These are phyloP conservation scores for Heteronetta atricapilla DNA, from an alignment of 2,113 vertebrate genomes.

Conservation along the genomic window DNA sequence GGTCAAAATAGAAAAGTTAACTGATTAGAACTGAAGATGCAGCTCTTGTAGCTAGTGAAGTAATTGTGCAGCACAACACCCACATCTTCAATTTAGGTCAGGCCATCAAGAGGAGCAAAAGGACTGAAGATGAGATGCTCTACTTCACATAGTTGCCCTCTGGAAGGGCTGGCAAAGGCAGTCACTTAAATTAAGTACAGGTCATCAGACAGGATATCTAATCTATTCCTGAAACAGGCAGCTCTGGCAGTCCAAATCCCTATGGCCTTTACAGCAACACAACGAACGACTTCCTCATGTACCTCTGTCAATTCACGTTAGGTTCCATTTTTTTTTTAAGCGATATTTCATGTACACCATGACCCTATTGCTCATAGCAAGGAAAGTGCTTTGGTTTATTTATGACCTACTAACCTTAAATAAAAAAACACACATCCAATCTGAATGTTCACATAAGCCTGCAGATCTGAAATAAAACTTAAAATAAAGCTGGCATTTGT, in stretches of 20 bases:
- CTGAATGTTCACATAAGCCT: slow-evolving; percentile 53
- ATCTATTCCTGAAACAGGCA: slow-evolving; percentile 77
- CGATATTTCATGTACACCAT: slow-evolving; percentile 57
- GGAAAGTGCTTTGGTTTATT: slow-evolving; percentile 79
- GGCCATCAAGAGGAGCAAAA: slow-evolving; percentile 73
- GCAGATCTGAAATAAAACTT: slow-evolving; percentile 53
- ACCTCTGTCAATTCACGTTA: slow-evolving; percentile 84
- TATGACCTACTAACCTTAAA: slow-evolving; percentile 79
- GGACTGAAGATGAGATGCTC: slow-evolving; percentile 75
- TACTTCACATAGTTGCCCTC: slow-evolving; percentile 83
- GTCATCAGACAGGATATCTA: slow-evolving; percentile 80
- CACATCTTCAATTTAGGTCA: slow-evolving; percentile 85
- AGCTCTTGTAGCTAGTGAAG: background rate
- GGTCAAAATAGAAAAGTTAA: background rate
- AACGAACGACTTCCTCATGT: slow-evolving; percentile 73
- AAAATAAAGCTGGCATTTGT: slow-evolving; percentile 62
- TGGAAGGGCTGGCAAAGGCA: slow-evolving; percentile 81
- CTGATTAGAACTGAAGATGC: background rate
- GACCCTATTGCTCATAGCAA: slow-evolving; percentile 73
- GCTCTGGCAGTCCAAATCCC: slow-evolving; percentile 70
- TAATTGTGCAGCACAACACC: slow-evolving; percentile 26
- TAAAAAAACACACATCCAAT: background rate
- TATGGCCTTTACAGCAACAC: slow-evolving; percentile 66
- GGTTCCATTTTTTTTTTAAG: slow-evolving; percentile 59
- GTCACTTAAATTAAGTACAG: slow-evolving; percentile 90